Evolutionary conservation across 2,113 vertebrate genomes (phyloP), one percentile per base, ranked within the genome.

Genomic region (Solenodon paradoxus): DNA sequence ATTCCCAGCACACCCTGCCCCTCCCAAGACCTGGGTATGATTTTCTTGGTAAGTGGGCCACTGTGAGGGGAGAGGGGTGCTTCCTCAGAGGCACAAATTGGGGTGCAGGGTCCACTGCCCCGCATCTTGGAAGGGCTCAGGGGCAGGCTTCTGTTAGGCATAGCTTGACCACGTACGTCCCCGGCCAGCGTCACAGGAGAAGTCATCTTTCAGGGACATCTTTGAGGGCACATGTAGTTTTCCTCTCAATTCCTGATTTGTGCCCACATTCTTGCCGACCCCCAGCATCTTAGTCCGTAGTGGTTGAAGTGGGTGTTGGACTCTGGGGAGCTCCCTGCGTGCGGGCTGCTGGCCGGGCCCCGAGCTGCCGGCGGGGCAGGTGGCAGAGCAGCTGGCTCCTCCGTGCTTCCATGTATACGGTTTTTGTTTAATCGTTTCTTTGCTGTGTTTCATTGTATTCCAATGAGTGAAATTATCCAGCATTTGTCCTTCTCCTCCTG

Each of bases 1-100:
- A 3, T 53, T 9, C 32, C 2, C 1, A 11, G 5, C 22, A 1
- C 9, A 55, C 2, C 10, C 32, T 26, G 19, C 19, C 38, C 88
- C 12, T 51, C 26, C 63, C 75, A 42, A 30, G 28, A 17, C 30
- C 3, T n/a, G 2, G 1, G 7, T 68, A 19, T 55, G 75, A 45
- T 7, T 45, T 28, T 30, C 30, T 6, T 69, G 22, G 24, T 66
- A 22, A 66, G n/a, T n/a, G n/a, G n/a, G n/a, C n/a, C 42, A 15
- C 0, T 35, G 19, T 15, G 1, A 0, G 5, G 9, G 35, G 12
- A 13, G 13, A 8, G 1, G 28, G 1, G 22, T 40, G 28, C 40
- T n/a, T 26, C 40, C 16, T 13, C 7, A 5, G 42, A 71, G 42
- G 53, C 35, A 19, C 13, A 40, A 7, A 40, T 32, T 53, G 28